Percentiles rank a stretch among this genome's conserved stretches.
phyloP scores from a whole-genome alignment of 2,113 vertebrate genomes.

The Oreotrochilus melanogaster region DNA sequence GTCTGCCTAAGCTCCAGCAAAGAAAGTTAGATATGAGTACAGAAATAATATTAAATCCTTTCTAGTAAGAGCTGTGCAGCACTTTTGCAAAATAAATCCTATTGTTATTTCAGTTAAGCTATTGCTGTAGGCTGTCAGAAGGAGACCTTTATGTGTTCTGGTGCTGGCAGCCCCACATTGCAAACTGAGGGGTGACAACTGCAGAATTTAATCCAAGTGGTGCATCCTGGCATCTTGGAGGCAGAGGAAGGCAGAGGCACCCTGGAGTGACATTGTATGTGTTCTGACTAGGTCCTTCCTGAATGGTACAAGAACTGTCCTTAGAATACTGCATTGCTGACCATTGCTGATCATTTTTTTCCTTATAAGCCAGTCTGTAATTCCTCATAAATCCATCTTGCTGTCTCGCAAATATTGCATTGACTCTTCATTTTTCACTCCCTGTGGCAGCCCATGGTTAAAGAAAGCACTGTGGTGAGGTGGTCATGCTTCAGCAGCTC shows the following conservation, averaged over 20 bases:
- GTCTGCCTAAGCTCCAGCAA: neutral
- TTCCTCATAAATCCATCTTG: slow-evolving; percentile 25
- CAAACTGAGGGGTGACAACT: neutral
- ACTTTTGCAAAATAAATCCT: neutral
- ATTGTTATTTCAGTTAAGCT: neutral
- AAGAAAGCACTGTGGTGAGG: slow-evolving; percentile 27
- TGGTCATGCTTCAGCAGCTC: slow-evolving; percentile 26
- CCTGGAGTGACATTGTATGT: neutral
- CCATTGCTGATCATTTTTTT: neutral
- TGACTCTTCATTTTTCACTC: slow-evolving; percentile 46
- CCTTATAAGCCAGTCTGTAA: slow-evolving; percentile 9
- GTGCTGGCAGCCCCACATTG: neutral
- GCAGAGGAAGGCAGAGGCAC: neutral
- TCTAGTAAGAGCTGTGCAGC: neutral
- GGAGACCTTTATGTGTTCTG: neutral
- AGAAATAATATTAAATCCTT: neutral
- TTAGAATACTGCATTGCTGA: neutral
- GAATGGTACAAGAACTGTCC: neutral
- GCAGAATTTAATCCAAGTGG: neutral
- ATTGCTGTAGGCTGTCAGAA: neutral
- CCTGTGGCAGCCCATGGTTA: slow-evolving; percentile 4
- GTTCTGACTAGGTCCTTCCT: neutral
- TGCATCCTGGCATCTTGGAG: neutral
- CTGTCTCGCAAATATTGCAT: neutral
- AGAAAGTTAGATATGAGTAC: neutral